These are phyloP conservation scores for Orchestia grillus DNA, from an alignment of 1,140 invertebrate genomes.

Conservation along the genomic window DNA sequence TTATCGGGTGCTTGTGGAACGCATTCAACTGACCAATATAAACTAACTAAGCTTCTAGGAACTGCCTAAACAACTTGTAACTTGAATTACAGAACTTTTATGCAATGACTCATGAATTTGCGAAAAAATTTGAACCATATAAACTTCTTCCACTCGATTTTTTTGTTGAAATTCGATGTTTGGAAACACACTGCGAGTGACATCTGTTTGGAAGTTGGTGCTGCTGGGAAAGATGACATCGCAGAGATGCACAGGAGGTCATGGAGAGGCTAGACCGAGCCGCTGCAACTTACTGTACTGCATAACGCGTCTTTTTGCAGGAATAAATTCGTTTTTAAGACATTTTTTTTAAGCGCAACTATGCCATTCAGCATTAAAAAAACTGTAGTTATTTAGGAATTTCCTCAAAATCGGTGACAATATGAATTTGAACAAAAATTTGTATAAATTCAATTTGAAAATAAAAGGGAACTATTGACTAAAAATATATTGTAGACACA, in stretches of 20 bases:
- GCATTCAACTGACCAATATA: neutral
- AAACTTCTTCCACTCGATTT: neutral
- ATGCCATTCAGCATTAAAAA: neutral
- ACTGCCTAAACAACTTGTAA: neutral
- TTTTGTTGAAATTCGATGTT: neutral
- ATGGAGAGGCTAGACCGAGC: neutral
- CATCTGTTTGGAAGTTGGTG: neutral
- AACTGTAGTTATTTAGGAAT: neutral
- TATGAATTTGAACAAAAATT: neutral
- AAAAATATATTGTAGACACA: neutral
- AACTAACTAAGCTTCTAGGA: neutral
- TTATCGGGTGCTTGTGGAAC: neutral
- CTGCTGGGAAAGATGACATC: neutral
- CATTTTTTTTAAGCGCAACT: neutral
- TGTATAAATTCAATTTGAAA: neutral
- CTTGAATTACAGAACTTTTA: neutral
- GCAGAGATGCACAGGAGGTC: constrained; percentile 45
- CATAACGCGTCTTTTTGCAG: neutral
- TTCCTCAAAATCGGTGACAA: too few species aligned
- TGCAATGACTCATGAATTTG: neutral
- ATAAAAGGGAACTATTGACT: neutral
- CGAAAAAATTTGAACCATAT: neutral
- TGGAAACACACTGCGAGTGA: neutral
- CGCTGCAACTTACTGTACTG: neutral
- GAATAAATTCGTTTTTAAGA: neutral